Conservation (phyloP, 2,888 invertebrate species). For the Julus scandinavius region DNA sequence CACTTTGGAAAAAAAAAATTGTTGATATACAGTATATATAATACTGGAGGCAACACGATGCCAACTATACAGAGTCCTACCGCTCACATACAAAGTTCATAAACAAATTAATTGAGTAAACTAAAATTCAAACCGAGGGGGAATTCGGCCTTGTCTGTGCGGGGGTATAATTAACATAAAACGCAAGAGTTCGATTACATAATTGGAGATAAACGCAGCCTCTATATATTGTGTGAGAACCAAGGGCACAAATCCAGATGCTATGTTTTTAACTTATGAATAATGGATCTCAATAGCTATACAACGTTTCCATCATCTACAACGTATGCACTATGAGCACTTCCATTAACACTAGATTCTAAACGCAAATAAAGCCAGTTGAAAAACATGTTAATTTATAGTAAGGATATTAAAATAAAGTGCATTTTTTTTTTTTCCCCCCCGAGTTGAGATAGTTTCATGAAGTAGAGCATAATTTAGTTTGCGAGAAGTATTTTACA, state of each 20-base stretch:
- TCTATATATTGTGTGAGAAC: not conserved
- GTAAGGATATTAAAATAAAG: not conserved
- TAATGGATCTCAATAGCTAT: not conserved
- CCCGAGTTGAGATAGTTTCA: not conserved
- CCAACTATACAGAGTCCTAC: not conserved
- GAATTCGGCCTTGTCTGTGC: not conserved
- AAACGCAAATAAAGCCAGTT: not conserved
- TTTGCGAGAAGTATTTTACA: not conserved
- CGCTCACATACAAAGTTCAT: not conserved
- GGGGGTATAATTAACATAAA: not conserved
- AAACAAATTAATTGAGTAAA: not conserved
- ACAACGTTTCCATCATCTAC: not conserved
- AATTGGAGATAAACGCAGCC: not conserved
- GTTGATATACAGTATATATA: not conserved
- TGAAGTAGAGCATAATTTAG: not conserved
- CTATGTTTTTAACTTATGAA: slow-evolving; percentile 35
- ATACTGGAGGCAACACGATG: not conserved
- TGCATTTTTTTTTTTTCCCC: not conserved
- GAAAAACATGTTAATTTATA: not conserved
- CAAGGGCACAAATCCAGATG: not conserved
- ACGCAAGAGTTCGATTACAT: not conserved
- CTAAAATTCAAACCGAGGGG: not conserved
- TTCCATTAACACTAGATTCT: not conserved
- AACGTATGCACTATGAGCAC: not conserved
- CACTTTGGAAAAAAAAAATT: not conserved